Evolutionary conservation across 2,888 invertebrate genomes (phyloP), one percentile per base, ranked within the genome.

Genomic region (Protodeltote pygarga): DNA sequence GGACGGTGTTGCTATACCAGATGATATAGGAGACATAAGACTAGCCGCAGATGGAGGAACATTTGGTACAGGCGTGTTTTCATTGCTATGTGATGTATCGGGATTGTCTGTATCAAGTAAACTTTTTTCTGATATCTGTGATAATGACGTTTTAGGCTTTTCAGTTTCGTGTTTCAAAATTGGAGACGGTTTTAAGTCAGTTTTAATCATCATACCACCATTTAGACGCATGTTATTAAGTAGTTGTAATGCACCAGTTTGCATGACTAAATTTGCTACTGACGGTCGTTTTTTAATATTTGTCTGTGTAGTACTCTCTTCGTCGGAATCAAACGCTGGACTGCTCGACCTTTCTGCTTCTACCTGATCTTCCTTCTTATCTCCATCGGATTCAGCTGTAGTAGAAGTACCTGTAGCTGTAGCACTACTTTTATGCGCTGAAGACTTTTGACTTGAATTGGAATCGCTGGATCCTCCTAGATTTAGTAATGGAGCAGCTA

Each of bases 281-380:
- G 95, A 95, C 0, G 94, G 94, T 28, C 94, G 89, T 74, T 95
- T 95, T 55, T 93, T 93, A 0, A 90, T 71, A 42, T 92, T 93
- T 0, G 92, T 86, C 54, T 93, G 94, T 0, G 93, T 93, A 0
- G 94, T 95, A 54, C 96, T 96, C 74, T 98, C 98, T 54, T 98
- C 98, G 77, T 98, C 98, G 0, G 98, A 98, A 72, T 98, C 98
- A 79, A 98, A 98, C 0, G 97, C 97, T 0, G 97, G 95, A 79
- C 98, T 98, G 74, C 98, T 98, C 0, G 98, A 98, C 25, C 98
- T 93, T 78, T 97, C 95, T 23, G 94, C 92, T 75, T 95, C 94
- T 5, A 92, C 87, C 60, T 89, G 91, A 63, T 87, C 87, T 77
- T 92, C 88, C 75, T 83, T 92, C 54, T 88, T 92, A 27, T 92